Evolutionary conservation across 2,888 invertebrate species (phyloP).

Genomic region (Caenorhabditis afra): DNA sequence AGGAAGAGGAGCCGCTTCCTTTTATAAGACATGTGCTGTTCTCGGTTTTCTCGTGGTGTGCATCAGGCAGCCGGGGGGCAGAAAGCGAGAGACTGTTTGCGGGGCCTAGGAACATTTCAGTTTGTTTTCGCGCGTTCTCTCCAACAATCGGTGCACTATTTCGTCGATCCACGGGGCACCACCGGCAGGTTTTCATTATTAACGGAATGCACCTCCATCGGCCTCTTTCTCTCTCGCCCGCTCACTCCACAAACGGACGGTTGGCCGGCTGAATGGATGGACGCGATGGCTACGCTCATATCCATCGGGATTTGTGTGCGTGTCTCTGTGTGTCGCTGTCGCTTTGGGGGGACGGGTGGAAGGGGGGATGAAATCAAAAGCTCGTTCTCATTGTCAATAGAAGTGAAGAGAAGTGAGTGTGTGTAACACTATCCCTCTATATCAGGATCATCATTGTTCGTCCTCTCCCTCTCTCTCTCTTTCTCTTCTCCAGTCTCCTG

Average conservation of each 20-base stretch:
- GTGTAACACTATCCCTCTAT: conserved; percentile 38
- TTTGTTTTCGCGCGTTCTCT: conserved; percentile 55
- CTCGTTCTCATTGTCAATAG: conserved; percentile 46
- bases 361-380: conserved; percentile 35
- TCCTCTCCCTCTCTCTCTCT: conserved; percentile 8
- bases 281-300: conserved; percentile 12
- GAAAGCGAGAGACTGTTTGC: conserved; percentile 30
- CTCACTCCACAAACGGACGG: conserved; percentile 51
- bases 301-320: conserved; percentile 42
- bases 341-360: not conserved
- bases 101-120: conserved; percentile 31
- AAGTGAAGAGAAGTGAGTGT: conserved; percentile 33
- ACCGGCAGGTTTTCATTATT: conserved; percentile 49
- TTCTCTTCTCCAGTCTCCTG: not conserved
- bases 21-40: conserved; percentile 31
- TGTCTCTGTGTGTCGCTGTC: too few relatives aligned
- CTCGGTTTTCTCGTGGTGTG: not conserved
- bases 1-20: conserved; percentile 6
- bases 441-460: conserved; percentile 38
- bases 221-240: too few relatives aligned
- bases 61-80: not conserved
- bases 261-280: too few relatives aligned
- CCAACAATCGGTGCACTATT: conserved; percentile 37
- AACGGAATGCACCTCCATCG: conserved; percentile 47
- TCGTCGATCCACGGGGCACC: conserved; percentile 16